Evolutionary conservation across 2,888 invertebrate genomes (phyloP).

Genomic region (Meteorus colon): DNA sequence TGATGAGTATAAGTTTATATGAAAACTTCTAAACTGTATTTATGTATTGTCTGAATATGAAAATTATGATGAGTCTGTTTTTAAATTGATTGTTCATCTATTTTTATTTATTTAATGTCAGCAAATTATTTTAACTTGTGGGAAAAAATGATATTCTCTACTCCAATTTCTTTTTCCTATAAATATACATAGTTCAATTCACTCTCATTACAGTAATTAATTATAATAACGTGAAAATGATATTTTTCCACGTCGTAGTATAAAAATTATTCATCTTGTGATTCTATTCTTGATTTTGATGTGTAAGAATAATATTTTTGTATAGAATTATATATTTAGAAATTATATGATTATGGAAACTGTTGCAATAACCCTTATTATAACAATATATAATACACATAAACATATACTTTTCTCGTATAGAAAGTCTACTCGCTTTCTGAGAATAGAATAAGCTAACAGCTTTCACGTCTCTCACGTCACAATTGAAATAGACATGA

Average conservation of each 20-base stretch:
- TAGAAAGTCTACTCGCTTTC: neutral
- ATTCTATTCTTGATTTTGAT: neutral
- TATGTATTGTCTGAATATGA: too few relatives aligned
- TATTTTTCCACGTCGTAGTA: too few relatives aligned
- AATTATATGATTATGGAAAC: neutral
- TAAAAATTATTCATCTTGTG: too few relatives aligned
- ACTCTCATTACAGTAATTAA: too few relatives aligned
- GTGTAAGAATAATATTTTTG: neutral
- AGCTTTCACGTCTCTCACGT: constrained; percentile 13
- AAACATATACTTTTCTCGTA: neutral
- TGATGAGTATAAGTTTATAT: too few relatives aligned
- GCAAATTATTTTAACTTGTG: neutral
- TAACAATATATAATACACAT: neutral
- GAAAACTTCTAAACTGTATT: too few relatives aligned
- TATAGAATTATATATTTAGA: constrained; percentile 1
- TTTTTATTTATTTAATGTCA: too few relatives aligned
- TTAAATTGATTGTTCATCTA: too few relatives aligned
- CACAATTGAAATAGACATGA: constrained; percentile 1
- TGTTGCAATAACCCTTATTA: neutral
- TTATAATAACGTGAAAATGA: too few relatives aligned
- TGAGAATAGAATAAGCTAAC: neutral
- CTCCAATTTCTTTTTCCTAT: neutral
- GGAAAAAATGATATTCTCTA: neutral
- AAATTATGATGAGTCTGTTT: too few relatives aligned
- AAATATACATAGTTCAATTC: too few relatives aligned